Conservation (phyloP, 2,797 vertebrate genomes). For the Sebastes hubbsi region DNA sequence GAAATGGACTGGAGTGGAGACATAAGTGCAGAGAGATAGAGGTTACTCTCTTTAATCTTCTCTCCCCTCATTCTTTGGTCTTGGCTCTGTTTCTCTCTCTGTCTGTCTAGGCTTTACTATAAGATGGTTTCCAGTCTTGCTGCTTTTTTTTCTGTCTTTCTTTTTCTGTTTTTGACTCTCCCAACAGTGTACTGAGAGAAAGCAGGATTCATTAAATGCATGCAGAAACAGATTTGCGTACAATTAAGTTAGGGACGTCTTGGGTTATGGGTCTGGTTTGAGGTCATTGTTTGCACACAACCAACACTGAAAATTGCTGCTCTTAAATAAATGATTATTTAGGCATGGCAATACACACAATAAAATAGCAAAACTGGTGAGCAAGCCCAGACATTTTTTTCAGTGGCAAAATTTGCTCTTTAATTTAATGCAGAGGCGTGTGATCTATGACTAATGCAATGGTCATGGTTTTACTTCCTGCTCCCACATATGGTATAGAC, state of each 20-base stretch:
- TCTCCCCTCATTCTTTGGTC: slow-evolving; percentile 55
- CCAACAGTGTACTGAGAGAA: not conserved
- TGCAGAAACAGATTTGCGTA: not conserved
- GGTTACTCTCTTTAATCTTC: slow-evolving; percentile 60
- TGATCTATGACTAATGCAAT: slow-evolving; percentile 11
- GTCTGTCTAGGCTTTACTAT: slow-evolving; percentile 17
- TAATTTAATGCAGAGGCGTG: not conserved
- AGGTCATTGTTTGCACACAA: not conserved
- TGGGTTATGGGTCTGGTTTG: not conserved
- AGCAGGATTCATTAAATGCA: not conserved
- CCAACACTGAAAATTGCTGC: not conserved
- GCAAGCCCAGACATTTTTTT: not conserved
- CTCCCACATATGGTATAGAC: not conserved
- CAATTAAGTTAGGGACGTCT: not conserved
- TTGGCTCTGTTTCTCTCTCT: slow-evolving; percentile 6
- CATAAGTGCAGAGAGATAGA: slow-evolving; percentile 61
- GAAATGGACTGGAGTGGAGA: slow-evolving; percentile 54
- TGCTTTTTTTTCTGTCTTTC: not conserved
- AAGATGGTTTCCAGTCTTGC: slow-evolving; percentile 5
- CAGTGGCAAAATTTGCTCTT: not conserved
- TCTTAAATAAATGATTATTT: not conserved
- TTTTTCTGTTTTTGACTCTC: not conserved
- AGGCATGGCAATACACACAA: not conserved
- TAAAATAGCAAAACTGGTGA: not conserved
- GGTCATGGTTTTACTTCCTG: not conserved